Conservation (phyloP, 2,888 invertebrate genomes). For the Apamea anceps region DNA sequence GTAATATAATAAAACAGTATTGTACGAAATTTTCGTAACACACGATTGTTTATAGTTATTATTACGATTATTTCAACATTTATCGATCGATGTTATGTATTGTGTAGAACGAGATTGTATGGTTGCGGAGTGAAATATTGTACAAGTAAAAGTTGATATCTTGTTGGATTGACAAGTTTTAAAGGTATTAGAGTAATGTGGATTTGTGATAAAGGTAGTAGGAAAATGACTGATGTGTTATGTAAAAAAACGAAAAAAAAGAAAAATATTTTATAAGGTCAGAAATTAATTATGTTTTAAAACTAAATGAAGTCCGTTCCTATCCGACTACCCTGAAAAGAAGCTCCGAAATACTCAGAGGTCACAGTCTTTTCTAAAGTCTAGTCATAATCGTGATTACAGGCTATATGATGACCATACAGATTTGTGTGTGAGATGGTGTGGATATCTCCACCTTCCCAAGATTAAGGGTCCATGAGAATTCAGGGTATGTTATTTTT, state of each 20-base stretch:
- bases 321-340: no score
- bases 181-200: no score
- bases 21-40: conserved; percentile 37
- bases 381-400: not conserved
- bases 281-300: no score
- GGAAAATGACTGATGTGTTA: not conserved
- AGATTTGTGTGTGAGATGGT: not conserved
- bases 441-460: not conserved
- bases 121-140: conserved; percentile 6
- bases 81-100: conserved; percentile 18
- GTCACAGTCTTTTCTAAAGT: no score
- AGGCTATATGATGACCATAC: no score
- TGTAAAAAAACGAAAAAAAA: no score
- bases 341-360: no score
- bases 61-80: conserved; percentile 33
- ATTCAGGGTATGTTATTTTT: not conserved
- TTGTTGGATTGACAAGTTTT: not conserved
- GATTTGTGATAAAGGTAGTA: not conserved
- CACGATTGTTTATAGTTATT: conserved; percentile 11
- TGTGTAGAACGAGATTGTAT: conserved; percentile 32
- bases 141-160: conserved; percentile 1
- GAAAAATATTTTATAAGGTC: no score
- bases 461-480: not conserved
- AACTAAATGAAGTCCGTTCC: no score
- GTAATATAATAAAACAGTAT: conserved; percentile 23